Evolutionary conservation across 1,140 invertebrate species (phyloP), one percentile per base, ranked within the genome.

Genomic region (Radopholus similis): DNA sequence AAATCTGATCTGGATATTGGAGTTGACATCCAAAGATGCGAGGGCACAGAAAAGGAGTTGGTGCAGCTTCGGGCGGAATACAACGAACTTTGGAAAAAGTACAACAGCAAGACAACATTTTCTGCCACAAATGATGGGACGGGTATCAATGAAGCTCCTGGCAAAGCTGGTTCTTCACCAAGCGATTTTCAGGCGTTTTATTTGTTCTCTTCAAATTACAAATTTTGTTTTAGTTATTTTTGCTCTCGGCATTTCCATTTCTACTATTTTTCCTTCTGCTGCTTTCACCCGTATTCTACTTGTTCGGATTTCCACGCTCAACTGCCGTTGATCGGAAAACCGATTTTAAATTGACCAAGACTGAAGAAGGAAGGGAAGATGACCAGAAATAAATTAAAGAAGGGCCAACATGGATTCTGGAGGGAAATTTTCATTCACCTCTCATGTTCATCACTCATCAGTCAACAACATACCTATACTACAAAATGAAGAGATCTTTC

Each of bases 281-380:
- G 15, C 51, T 54, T 54, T 28, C 51, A 4, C 51, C 51, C 9
- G 30, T 54, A 13, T 54, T 54, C 35, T 54, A 54, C 51, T 54
- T 54, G n/a, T n/a, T n/a, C n/a, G n/a, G n/a, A n/a, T n/a, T n/a
- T n/a, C n/a, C n/a, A n/a, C n/a, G n/a, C n/a, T n/a, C n/a, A n/a
- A n/a, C n/a, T n/a, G n/a, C n/a, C n/a, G n/a, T n/a, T n/a, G n/a
- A n/a, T n/a, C n/a, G n/a, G n/a, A n/a, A n/a, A n/a, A n/a, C n/a
- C n/a, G n/a, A n/a, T n/a, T n/a, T n/a, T n/a, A n/a, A n/a, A n/a
- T n/a, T n/a, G n/a, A n/a, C n/a, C n/a, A n/a, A n/a, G n/a, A n/a
- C n/a, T n/a, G n/a, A n/a, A n/a, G n/a, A n/a, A n/a, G n/a, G n/a
- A n/a, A n/a, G n/a, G n/a, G n/a, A n/a, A n/a, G n/a, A n/a, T n/a